A percentile compares a stretch with the other conserved stretches of the same genome.
Evolutionary conservation across 2,113 vertebrate genomes (phyloP).

Genomic region (Rattus norvegicus): DNA sequence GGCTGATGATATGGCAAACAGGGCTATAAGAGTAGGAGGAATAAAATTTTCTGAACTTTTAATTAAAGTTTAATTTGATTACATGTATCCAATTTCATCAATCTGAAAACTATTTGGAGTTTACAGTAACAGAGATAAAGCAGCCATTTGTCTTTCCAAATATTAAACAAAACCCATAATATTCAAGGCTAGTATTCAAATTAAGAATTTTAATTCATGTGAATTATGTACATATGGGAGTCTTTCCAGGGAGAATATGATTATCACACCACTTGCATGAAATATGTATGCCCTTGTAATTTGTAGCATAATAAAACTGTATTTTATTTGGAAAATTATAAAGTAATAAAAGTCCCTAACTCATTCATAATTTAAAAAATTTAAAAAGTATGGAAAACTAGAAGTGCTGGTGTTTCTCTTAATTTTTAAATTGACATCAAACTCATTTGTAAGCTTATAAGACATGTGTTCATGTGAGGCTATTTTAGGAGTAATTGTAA

Average conservation of each 20-base stretch:
- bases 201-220: neutral
- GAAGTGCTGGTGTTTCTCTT: neutral
- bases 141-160: neutral
- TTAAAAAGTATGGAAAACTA: neutral
- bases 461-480: neutral
- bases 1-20: neutral
- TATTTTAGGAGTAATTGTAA: neutral
- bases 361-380: neutral
- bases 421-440: neutral
- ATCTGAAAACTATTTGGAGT: neutral
- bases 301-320: neutral
- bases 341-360: neutral
- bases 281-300: neutral
- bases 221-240: neutral
- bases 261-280: neutral
- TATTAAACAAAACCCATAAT: neutral
- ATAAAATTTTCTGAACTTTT: neutral
- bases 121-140: neutral
- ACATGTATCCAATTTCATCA: neutral
- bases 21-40: rapidly evolving
- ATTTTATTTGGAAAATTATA: neutral
- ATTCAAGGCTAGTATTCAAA: neutral
- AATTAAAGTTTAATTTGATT: neutral
- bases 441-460: neutral
- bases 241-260: neutral